phyloP scores from a whole-genome alignment of 2,113 vertebrate genomes.

The Mobula hypostoma region DNA sequence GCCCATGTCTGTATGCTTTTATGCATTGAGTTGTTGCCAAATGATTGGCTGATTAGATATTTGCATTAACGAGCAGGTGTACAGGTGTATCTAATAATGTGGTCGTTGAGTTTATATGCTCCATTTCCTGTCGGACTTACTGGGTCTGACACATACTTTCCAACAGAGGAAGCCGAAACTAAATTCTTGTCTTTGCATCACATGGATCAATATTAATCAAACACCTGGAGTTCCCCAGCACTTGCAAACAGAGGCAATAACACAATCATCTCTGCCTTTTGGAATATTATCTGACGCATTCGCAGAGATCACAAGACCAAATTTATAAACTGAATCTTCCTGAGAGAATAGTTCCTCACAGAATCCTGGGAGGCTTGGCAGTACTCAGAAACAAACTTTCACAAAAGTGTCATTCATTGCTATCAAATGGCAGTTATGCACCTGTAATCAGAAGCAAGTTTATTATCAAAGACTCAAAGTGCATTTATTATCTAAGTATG shows the following conservation, averaged over 20 bases:
- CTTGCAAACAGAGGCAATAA: too few species aligned
- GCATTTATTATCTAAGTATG: too few species aligned
- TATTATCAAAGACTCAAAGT: too few species aligned
- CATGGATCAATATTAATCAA: neutral
- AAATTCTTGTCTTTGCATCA: neutral
- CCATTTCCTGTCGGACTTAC: neutral
- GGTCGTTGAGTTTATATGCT: neutral
- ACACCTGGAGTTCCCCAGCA: neutral
- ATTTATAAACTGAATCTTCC: neutral
- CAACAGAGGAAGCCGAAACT: neutral
- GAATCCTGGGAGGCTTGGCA: too few species aligned
- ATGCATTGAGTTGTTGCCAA: too few species aligned
- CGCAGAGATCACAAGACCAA: neutral
- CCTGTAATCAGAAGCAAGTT: too few species aligned
- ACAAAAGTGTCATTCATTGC: neutral
- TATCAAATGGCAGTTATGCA: neutral
- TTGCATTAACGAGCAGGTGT: too few species aligned
- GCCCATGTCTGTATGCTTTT: too few species aligned
- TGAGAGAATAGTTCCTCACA: neutral
- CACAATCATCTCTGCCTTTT: too few species aligned
- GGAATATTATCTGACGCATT: neutral
- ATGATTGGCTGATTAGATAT: too few species aligned
- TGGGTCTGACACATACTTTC: neutral
- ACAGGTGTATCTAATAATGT: too few species aligned
- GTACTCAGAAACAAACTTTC: too few species aligned